A percentile compares a stretch with the other conserved stretches of the same genome.
Conservation (phyloP, 2,888 invertebrate species). For the Drosophila bunnanda region DNA sequence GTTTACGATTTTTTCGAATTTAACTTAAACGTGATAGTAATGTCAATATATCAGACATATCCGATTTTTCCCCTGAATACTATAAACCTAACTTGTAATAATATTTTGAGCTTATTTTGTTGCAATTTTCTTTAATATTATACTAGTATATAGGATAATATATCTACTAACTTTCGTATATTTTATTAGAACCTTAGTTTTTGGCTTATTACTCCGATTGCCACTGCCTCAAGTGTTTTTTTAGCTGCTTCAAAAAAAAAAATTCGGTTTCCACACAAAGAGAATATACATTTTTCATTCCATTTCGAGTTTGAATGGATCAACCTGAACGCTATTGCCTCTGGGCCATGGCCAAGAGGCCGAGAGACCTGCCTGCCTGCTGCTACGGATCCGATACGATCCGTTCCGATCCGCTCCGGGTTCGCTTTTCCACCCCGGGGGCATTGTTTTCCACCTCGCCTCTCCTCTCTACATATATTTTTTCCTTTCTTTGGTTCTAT, state of each 20-base stretch:
- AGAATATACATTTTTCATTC: conserved; percentile 24
- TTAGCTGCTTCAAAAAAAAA: conserved; percentile 45
- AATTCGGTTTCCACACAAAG: conserved; percentile 27
- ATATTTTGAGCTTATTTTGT: too few species aligned
- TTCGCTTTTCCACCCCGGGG: conserved; percentile 44
- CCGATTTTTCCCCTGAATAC: too few species aligned
- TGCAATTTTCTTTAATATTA: too few species aligned
- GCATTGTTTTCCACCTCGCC: conserved; percentile 36
- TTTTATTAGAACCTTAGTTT: background rate
- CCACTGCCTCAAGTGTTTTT: background rate
- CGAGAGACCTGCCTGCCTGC: conserved; percentile 20
- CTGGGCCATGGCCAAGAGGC: conserved; percentile 28
- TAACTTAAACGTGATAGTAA: too few species aligned
- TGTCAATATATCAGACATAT: too few species aligned
- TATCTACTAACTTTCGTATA: background rate
- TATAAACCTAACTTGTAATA: too few species aligned
- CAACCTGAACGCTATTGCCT: background rate
- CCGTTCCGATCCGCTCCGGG: conserved; percentile 35
- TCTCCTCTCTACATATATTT: conserved; percentile 11
- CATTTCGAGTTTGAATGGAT: conserved; percentile 28
- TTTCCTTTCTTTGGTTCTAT: conserved; percentile 14
- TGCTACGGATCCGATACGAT: conserved; percentile 29
- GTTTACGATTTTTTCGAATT: too few species aligned
- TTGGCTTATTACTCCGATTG: background rate
- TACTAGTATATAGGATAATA: too few species aligned